Percentiles rank a stretch among this genome's conserved stretches.
phyloP scores from a whole-genome alignment of 2,888 invertebrate genomes.

The Hemithea aestivaria region DNA sequence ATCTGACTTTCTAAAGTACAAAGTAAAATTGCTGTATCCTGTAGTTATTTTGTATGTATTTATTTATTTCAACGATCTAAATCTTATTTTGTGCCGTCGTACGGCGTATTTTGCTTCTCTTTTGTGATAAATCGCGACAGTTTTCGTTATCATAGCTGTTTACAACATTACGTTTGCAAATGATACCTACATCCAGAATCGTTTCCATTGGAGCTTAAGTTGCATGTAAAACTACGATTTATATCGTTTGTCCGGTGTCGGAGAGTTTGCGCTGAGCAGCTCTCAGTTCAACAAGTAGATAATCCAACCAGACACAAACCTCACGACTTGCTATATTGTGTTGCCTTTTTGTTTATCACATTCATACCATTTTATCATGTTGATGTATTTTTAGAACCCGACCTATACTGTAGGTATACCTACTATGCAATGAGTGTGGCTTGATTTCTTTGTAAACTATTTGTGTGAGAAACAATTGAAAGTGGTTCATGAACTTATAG shows the following conservation, averaged over 20 bases:
- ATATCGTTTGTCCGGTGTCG: background rate
- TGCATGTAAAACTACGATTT: background rate
- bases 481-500: slow-evolving; percentile 20
- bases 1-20: slow-evolving; percentile 18
- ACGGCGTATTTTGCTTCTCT: too few relatives aligned
- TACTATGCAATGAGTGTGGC: slow-evolving; percentile 51
- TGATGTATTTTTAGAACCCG: slow-evolving; percentile 71
- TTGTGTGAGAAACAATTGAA: slow-evolving; percentile 23
- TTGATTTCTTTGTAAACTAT: slow-evolving; percentile 65
- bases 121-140: too few relatives aligned
- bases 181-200: too few relatives aligned
- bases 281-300: slow-evolving; percentile 23
- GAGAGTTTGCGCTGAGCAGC: background rate
- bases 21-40: slow-evolving; percentile 10
- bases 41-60: slow-evolving; percentile 1
- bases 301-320: slow-evolving; percentile 56
- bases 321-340: slow-evolving; percentile 64
- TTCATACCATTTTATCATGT: slow-evolving; percentile 71
- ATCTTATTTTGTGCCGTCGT: too few relatives aligned
- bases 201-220: background rate
- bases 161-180: too few relatives aligned
- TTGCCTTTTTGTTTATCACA: slow-evolving; percentile 63
- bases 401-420: slow-evolving; percentile 22
- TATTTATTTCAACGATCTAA: too few relatives aligned
- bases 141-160: too few relatives aligned